Evolutionary conservation across 1,140 invertebrate genomes (phyloP), one percentile per base, ranked within the genome.

Genomic region (Scaptomyza hsui): DNA sequence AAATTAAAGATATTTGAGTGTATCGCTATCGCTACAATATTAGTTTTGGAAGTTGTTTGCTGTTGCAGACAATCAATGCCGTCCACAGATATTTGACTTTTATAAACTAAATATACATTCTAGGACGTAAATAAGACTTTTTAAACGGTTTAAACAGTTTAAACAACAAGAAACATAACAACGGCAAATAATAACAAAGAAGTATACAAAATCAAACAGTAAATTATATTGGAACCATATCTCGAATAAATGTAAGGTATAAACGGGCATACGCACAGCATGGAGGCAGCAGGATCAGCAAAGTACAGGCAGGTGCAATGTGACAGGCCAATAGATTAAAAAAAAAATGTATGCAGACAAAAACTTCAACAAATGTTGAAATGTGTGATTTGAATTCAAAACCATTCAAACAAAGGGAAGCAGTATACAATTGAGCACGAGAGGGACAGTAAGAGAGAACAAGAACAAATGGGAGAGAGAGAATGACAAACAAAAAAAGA

Each of bases 1-100:
- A 76, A 76, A 76, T 76, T 73, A 47, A 52, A 56, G 63, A 32
- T 62, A 75, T 72, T 75, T 72, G 62, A 70, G 60, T 64, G 67
- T 64, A 59, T 70, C 60, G 72, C 37, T 44, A 13, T 53, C 24
- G 59, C 29, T 16, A 19, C 21, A 15, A 39, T 63, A 48, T 62
- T 70, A 57, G 37, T 37, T 6, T 19, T 18, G 35, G 21, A 5
- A 35, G 15, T 49, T 45, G 48, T 10, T 19, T 35, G 26, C n/a
- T n/a, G n/a, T 16, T 37, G 35, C 18, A 29, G 32, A 21, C 39
- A 47, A 52, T 19, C 21, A 32, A 7, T 21, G 42, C 39, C 12
- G 44, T 71, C 75, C 71, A 65, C 75, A 77, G 65, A 65, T 77
- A 49, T 65, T 53, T 49, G 45, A 29, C 13, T 39, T 24, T 63